Conservation (phyloP, 1,140 invertebrate genomes). For the Drosophila subobscura region DNA sequence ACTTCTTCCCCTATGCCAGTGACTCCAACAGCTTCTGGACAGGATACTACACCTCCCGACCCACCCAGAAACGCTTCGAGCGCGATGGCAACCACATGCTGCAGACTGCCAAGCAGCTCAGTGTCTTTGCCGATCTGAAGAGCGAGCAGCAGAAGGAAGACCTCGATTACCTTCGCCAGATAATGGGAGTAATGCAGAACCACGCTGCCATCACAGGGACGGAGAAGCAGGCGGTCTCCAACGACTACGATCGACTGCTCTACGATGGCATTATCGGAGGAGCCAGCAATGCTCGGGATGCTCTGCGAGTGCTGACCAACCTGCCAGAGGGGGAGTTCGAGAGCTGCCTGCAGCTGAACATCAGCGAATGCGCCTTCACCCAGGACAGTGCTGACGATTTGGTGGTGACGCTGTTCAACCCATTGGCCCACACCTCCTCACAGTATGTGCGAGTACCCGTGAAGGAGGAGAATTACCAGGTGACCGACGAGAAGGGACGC, state of each 20-base stretch:
- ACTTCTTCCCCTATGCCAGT: conserved; percentile 97
- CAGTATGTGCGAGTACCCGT: conserved; percentile 90
- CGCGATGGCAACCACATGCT: conserved; percentile 91
- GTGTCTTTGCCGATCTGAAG: conserved; percentile 74
- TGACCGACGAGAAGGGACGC: conserved; percentile 85
- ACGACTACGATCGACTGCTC: conserved; percentile 89
- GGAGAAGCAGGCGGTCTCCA: conserved; percentile 94
- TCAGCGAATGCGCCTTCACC: conserved; percentile 85
- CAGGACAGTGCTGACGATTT: conserved; percentile 85
- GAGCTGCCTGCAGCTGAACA: conserved; percentile 88
- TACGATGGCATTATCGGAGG: conserved; percentile 53
- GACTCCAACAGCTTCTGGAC: conserved; percentile 95
- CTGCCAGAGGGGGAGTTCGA: conserved; percentile 84
- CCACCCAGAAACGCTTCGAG: conserved; percentile 92
- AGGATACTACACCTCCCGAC: conserved; percentile 96
- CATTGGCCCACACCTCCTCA: conserved; percentile 87
- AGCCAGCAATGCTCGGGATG: conserved; percentile 41
- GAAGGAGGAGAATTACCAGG: conserved; percentile 85
- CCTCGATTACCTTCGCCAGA: conserved; percentile 67
- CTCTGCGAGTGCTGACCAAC: conserved; percentile 82
- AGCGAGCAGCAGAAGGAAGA: conserved; percentile 48
- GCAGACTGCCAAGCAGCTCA: conserved; percentile 87
- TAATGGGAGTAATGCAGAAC: conserved; percentile 95
- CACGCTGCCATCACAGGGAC: conserved; percentile 95
- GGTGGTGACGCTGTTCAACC: conserved; percentile 92